phyloP scores from a whole-genome alignment of 92 coral and sea anemone genomes.

The Virgularia gustaviana region DNA sequence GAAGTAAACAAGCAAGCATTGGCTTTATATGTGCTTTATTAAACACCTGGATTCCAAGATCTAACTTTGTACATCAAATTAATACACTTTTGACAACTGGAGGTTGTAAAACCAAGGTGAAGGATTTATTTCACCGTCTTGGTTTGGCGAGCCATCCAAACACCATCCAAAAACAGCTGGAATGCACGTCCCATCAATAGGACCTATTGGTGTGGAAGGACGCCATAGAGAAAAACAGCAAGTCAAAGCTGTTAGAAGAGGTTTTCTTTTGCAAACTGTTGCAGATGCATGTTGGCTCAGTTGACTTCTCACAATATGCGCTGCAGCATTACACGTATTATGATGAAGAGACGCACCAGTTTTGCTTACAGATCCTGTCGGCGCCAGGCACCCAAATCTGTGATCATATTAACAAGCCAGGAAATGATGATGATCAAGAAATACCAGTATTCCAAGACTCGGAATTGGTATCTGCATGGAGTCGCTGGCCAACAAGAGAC shows the following conservation, averaged over 20 bases:
- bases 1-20: no score
- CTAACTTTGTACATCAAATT: conserved; percentile 22
- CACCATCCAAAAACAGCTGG: no score
- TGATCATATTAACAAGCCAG: no score
- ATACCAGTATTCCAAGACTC: no score
- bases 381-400: no score
- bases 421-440: no score
- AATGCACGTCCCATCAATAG: no score
- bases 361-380: no score
- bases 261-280: not conserved
- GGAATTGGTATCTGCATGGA: no score
- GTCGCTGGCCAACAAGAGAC: no score
- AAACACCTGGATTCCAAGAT: no score
- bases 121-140: conserved; percentile 48
- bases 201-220: conserved; percentile 37
- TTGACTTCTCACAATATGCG: conserved; percentile 28
- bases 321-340: conserved; percentile 12
- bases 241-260: conserved; percentile 36
- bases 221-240: conserved; percentile 10
- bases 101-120: conserved; percentile 52
- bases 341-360: conserved; percentile 19
- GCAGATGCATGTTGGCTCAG: conserved; percentile 48
- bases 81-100: conserved; percentile 36
- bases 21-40: no score
- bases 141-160: conserved; percentile 49